Evolutionary conservation across 2,113 vertebrate genomes (phyloP).

Genomic region (Illadopsis cleaveri): DNA sequence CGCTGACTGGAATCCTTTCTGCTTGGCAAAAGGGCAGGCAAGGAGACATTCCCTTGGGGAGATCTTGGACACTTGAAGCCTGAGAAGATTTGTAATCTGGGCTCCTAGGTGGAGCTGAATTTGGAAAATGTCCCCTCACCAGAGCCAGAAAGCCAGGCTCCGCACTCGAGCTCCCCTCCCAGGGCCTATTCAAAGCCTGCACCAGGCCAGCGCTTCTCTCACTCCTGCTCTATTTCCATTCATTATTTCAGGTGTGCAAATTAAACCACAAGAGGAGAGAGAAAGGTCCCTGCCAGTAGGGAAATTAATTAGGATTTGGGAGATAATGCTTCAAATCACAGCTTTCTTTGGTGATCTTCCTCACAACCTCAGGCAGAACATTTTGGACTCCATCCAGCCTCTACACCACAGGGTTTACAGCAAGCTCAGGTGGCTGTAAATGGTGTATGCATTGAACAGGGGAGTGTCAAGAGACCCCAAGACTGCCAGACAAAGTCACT

Average conservation of each 20-base stretch:
- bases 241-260: conserved; percentile 50
- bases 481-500: neutral
- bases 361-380: neutral
- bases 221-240: conserved; percentile 19
- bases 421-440: neutral
- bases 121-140: neutral
- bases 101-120: neutral
- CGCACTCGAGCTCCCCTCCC: neutral
- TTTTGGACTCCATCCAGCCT: conserved; percentile 13
- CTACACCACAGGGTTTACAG: neutral
- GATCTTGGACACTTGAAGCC: neutral
- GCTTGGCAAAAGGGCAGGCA: neutral
- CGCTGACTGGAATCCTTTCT: neutral
- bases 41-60: neutral
- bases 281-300: neutral
- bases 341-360: conserved; percentile 28
- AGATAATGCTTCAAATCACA: conserved; percentile 42
- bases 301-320: conserved; percentile 38
- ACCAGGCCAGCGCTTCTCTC: neutral
- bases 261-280: conserved; percentile 28
- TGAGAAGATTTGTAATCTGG: neutral
- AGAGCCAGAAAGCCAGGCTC: neutral
- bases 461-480: neutral
- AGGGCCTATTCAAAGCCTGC: neutral
- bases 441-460: neutral